Base-by-base conservation (phyloP, 1,140 invertebrate genomes). In the Stegodyphus dumicola region DNA sequence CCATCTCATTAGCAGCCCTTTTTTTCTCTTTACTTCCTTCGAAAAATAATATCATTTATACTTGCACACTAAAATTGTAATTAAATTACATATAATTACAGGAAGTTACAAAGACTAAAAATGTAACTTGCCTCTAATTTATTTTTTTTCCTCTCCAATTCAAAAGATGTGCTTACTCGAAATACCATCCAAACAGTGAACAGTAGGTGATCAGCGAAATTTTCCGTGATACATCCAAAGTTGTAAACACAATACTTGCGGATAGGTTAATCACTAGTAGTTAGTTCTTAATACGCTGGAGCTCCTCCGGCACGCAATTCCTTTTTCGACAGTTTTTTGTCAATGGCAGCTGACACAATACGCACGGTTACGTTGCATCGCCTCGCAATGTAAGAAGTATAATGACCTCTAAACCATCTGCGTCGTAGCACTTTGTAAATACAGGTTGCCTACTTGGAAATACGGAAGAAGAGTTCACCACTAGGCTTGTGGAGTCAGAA, bases 371-470 rank as follows among this genome's bases (percentile, higher is more conserved):
- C n/a, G n/a, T 18, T 51, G 48, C 64, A 51, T 18, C 53, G 64
- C 64, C 15, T 60, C 9, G 15, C 56, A 77, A 77, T 60, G 9
- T 11, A 60, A 15, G 64, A 48, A 65, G 65, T 70, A 18, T 79
- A 79, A 79, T 79, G 77, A 70, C 52, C 60, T 70, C 56, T 77
- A 65, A 77, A 77, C 77, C 77, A 79, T 70, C 77, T 79, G 77
- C 77, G 54, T 69, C 69, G 53, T 70, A 51, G 67, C 6, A 15
- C 76, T 70, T 54, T 70, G 33, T 79, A 79, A 79, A 79, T 69
- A 79, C 70, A 79, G 77, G 77, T 64, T 79, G 65, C 56, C 67
- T 33, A 79, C 18, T 18, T 15, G 64, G 76, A 66, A 49, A 77
- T 53, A 33, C 33, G 33, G 33, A 33, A 33, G 33, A 33, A 33